A percentile compares a stretch with the other conserved stretches of the same genome.
phyloP scores from a whole-genome alignment of 2,113 vertebrate species.

The Jaculus jaculus region DNA sequence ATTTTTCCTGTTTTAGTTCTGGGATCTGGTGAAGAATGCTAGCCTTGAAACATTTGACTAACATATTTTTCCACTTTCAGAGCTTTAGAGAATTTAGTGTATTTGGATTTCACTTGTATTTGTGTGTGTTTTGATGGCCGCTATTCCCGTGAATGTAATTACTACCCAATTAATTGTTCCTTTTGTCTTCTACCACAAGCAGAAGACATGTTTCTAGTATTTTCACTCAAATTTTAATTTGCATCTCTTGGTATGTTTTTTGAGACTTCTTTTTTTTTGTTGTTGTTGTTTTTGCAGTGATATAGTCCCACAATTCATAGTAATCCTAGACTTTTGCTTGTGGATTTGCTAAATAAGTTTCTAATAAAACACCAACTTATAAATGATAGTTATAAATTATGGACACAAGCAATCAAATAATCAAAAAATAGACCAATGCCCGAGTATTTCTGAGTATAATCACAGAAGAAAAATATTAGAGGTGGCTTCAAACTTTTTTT shows the following conservation, averaged over 20 bases:
- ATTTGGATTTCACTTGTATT: conserved; percentile 24
- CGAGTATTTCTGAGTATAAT: not conserved
- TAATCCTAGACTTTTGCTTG: not conserved
- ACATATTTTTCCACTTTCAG: too few species aligned
- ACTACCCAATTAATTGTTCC: not conserved
- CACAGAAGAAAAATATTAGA: conserved; percentile 12
- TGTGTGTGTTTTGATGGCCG: too few species aligned
- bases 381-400: conserved; percentile 22
- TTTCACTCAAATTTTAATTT: not conserved
- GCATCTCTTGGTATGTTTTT: conserved; percentile 19
- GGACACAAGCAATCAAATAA: not conserved
- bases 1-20: conserved; percentile 14
- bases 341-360: not conserved
- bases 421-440: not conserved
- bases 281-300: not conserved
- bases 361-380: not conserved
- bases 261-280: not conserved
- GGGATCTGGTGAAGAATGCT: not conserved
- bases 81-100: not conserved
- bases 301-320: not conserved
- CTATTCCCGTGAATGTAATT: not conserved
- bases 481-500: too few species aligned
- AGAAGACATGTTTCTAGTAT: not conserved
- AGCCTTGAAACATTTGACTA: conserved; percentile 14
- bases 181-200: not conserved